Conservation (phyloP, 2,888 invertebrate genomes). For the Cerastis rubricosa region DNA sequence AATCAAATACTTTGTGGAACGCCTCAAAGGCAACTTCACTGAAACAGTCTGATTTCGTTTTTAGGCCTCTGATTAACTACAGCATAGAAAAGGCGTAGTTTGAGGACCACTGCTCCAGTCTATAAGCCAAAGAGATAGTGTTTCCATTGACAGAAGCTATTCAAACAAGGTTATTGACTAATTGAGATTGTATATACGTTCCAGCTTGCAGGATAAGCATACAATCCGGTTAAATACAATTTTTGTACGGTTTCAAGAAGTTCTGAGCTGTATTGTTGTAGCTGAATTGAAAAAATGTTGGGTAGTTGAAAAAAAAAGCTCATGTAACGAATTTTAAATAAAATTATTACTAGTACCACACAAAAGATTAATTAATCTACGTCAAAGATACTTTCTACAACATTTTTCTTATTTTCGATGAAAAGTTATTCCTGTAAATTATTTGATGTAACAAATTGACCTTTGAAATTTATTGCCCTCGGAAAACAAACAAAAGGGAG, state of each 20-base stretch:
- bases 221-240: neutral
- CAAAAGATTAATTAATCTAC: neutral
- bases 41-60: neutral
- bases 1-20: neutral
- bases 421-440: constrained; percentile 12
- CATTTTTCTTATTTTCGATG: neutral
- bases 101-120: constrained; percentile 2
- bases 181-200: constrained; percentile 52
- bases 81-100: neutral
- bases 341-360: neutral
- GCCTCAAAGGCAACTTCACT: neutral
- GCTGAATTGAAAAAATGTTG: neutral
- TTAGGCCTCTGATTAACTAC: neutral
- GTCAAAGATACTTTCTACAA: neutral
- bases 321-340: neutral
- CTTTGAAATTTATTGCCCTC: constrained; percentile 43
- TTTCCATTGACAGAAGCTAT: constrained; percentile 59
- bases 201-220: constrained; percentile 3
- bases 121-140: constrained; percentile 38
- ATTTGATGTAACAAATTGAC: constrained; percentile 34
- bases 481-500: constrained; percentile 71
- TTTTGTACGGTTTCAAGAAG: neutral
- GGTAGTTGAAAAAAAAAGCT: neutral
- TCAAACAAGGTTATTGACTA: constrained; percentile 61
- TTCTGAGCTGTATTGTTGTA: neutral